Base-by-base conservation (phyloP, 2,113 vertebrate genomes). In the Nothoprocta perdicaria region DNA sequence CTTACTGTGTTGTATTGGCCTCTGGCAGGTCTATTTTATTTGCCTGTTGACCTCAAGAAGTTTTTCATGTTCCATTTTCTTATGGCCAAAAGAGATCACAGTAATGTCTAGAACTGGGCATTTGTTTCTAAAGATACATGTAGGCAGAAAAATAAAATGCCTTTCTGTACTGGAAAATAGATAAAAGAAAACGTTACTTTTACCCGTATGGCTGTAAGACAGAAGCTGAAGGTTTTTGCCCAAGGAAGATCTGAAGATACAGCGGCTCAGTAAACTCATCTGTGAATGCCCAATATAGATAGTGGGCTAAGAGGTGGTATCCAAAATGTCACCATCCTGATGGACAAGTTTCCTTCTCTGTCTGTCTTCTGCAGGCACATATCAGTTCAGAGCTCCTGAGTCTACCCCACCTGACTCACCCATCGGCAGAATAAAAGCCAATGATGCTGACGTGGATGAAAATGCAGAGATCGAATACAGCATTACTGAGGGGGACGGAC, bases 401-500 rank as follows among this genome's bases (percentile, higher is more conserved):
- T 98, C 98, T 24, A 96, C 50, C 0, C 97, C 97, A 41, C 95
- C 96, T 14, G 98, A 98, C 12, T 97, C 98, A 5, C 60, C 95
- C 0, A 93, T 99, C 76, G 99, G 98, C 58, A 96, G 97, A 73
- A 98, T 99, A 95, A 98, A 96, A 84, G 99, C 99, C 78, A 96
- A 97, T 3, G 99, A 99, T 52, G 98, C 98, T 0, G 99, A 99
- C 3, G 93, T 98, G 40, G 98, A 98, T 60, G 98, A 98, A 95
- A 99, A 99, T 11, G 99, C 99, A 0, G 98, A 98, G 92, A 98
- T 99, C 91, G 98, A 98, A 73, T 99, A 99, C 96, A 97, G 97
- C 90, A 97, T 99, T 92, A 98, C 96, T 18, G 97, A 98, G 5
- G 98, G 98, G 38, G 99, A 99, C 18, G 98, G 98, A 5, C 97